phyloP scores from a whole-genome alignment of 2,113 vertebrate species.

The Corythornis vintsioides region DNA sequence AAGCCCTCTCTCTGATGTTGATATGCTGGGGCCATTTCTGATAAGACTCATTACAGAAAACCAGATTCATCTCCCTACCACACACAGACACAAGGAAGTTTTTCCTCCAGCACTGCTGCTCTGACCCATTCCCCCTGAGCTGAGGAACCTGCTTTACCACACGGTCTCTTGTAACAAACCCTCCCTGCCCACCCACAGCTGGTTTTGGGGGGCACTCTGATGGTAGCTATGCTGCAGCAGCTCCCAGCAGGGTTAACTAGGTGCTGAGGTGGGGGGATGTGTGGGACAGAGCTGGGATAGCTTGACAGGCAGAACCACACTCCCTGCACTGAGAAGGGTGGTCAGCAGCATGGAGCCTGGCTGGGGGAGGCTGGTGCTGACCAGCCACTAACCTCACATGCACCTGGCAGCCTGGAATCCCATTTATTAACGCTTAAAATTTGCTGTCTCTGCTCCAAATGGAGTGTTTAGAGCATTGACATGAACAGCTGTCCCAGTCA shows the following conservation, averaged over 20 bases:
- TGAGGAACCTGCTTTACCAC: background rate
- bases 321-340: background rate
- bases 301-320: accelerated
- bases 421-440: constrained; percentile 33
- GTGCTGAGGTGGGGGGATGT: accelerated
- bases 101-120: background rate
- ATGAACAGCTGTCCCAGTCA: constrained; percentile 38
- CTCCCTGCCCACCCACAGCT: background rate
- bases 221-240: background rate
- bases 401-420: background rate
- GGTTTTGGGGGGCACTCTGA: background rate
- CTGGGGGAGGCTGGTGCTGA: background rate
- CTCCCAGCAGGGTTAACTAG: background rate
- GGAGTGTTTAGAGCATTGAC: constrained; percentile 44
- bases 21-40: background rate
- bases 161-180: background rate
- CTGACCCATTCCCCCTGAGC: background rate
- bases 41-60: background rate
- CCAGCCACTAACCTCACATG: background rate
- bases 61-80: background rate
- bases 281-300: background rate
- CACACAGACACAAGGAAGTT: background rate
- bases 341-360: background rate
- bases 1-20: background rate
- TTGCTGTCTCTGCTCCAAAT: constrained; percentile 17